Conservation (phyloP, 2,113 vertebrate genomes). For the Oenanthe oenanthe region DNA sequence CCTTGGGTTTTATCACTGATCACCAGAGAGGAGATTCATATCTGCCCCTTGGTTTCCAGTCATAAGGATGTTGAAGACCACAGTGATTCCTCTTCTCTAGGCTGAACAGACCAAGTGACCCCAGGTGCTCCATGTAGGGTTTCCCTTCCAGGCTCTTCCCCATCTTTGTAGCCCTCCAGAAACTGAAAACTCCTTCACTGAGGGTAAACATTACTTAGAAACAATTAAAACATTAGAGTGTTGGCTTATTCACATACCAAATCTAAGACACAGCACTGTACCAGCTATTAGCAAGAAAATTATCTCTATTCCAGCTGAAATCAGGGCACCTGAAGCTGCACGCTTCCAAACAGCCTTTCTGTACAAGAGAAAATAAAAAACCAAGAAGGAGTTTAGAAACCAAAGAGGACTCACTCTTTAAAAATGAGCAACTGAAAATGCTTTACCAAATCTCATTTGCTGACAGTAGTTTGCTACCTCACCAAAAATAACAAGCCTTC, state of each 20-base stretch:
- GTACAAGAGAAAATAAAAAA: background rate
- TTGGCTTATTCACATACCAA: background rate
- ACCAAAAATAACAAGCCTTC: background rate
- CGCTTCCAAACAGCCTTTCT: background rate
- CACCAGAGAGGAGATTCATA: background rate
- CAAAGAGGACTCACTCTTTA: background rate
- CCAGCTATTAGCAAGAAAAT: background rate
- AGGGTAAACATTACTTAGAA: background rate
- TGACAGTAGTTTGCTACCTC: background rate
- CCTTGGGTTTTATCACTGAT: background rate
- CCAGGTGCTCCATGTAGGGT: background rate
- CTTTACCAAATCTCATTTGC: background rate
- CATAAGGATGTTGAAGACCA: accelerated
- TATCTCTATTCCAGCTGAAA: background rate
- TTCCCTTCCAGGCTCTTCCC: background rate
- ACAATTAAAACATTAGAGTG: background rate
- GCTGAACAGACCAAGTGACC: background rate
- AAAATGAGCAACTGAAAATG: background rate
- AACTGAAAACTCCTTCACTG: background rate
- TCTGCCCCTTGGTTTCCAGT: background rate
- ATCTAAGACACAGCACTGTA: background rate
- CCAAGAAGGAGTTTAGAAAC: background rate
- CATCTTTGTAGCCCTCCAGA: background rate
- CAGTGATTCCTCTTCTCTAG: background rate
- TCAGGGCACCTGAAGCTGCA: background rate